Evolutionary conservation across 2,888 invertebrate genomes (phyloP).

Genomic region (Embidobia sp.): DNA sequence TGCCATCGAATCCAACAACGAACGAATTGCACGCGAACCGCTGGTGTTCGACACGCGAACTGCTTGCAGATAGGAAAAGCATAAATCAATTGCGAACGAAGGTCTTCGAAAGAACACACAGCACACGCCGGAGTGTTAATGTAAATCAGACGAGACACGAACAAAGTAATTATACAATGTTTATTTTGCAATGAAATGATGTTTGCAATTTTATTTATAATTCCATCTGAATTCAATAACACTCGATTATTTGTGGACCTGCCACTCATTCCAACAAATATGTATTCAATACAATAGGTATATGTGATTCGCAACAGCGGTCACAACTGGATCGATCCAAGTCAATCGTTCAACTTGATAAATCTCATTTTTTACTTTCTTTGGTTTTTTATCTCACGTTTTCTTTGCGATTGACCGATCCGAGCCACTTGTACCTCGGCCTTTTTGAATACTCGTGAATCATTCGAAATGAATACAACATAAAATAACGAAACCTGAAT

Average conservation of each 20-base stretch:
- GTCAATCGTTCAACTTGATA: conserved; percentile 2
- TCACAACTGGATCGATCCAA: conserved; percentile 4
- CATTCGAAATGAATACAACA: conserved; percentile 43
- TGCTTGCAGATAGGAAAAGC: background rate
- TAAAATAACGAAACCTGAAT: conserved; percentile 52
- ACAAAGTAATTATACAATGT: conserved; percentile 33
- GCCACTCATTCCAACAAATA: conserved; percentile 57
- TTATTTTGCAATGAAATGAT: conserved; percentile 47
- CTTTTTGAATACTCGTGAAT: conserved; percentile 30
- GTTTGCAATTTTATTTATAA: conserved; percentile 53
- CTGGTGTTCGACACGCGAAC: no score
- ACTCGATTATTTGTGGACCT: conserved; percentile 54
- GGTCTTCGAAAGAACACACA: background rate
- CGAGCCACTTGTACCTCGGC: conserved; percentile 17
- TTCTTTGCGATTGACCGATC: background rate
- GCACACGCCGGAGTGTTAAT: conserved; percentile 11
- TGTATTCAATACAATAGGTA: conserved; percentile 36
- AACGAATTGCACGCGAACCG: background rate
- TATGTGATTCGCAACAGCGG: conserved; percentile 16
- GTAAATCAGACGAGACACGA: conserved; percentile 42
- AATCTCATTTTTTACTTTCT: background rate
- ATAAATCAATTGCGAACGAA: background rate
- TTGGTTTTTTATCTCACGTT: background rate
- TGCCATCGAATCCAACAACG: background rate
- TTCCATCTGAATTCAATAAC: conserved; percentile 53